A percentile compares a stretch with the other conserved stretches of the same genome.
Conservation (phyloP, 1,140 invertebrate species). For the Littorina saxatilis region DNA sequence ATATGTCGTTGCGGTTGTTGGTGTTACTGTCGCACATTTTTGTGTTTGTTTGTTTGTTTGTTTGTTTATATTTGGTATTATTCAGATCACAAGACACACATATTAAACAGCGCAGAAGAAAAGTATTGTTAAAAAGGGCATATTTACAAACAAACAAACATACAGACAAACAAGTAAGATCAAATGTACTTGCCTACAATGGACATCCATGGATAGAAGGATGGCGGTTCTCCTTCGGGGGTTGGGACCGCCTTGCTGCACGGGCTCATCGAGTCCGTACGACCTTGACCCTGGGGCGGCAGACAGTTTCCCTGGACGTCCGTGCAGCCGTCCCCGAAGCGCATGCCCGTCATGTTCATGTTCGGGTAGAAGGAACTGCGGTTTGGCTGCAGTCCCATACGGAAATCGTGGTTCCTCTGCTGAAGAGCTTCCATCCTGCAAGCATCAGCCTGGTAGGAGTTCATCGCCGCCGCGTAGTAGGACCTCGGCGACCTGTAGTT, state of each 20-base stretch:
- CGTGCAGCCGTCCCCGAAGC: constrained; percentile 59
- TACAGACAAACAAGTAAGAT: too few species aligned
- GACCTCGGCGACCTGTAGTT: constrained; percentile 67
- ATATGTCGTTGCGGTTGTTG: too few species aligned
- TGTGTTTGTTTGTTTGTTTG: too few species aligned
- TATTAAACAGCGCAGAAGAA: too few species aligned
- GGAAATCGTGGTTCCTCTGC: constrained; percentile 67
- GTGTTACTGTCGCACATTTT: too few species aligned
- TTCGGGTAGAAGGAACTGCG: constrained; percentile 69
- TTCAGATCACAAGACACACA: too few species aligned
- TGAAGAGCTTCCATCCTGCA: constrained; percentile 71
- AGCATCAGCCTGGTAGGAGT: constrained; percentile 49
- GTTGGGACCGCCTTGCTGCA: constrained; percentile 53
- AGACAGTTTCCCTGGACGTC: constrained; percentile 48
- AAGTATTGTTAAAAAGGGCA: too few species aligned
- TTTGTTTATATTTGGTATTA: too few species aligned
- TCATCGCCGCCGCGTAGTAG: constrained; percentile 57
- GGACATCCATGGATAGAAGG: constrained; percentile 73
- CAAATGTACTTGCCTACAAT: constrained; percentile 68
- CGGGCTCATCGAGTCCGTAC: constrained; percentile 63
- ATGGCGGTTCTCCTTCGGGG: constrained; percentile 57
- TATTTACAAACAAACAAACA: too few species aligned
- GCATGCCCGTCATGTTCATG: constrained; percentile 65
- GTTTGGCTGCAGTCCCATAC: constrained; percentile 68
- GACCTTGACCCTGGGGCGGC: constrained; percentile 31